Evolutionary conservation across 2,113 vertebrate species (phyloP).

Genomic region (Sitta europaea): DNA sequence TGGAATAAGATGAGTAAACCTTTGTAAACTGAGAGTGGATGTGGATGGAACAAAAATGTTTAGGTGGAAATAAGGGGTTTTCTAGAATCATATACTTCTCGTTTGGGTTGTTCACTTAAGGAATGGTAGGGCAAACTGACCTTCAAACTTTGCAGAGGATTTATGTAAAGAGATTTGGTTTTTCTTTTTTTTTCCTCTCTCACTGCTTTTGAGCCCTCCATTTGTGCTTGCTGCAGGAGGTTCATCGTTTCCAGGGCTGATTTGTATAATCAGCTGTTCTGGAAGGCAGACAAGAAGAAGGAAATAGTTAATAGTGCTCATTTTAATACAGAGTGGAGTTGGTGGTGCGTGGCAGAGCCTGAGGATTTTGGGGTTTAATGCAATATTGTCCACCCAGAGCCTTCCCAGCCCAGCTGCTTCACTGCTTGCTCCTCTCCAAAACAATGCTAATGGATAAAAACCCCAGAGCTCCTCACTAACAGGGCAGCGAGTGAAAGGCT

Average conservation of each 20-base stretch:
- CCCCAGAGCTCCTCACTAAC: background rate
- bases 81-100: background rate
- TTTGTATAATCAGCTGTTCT: background rate
- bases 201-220: background rate
- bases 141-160: background rate
- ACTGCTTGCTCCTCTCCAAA: background rate
- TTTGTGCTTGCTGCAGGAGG: background rate
- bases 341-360: background rate
- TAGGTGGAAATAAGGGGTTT: background rate
- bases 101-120: background rate
- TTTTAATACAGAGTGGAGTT: background rate
- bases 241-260: background rate
- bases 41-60: background rate
- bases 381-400: background rate
- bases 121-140: background rate
- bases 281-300: background rate
- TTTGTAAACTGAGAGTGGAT: background rate
- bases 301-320: background rate
- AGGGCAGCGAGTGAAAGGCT: background rate
- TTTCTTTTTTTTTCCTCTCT: background rate
- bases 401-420: background rate
- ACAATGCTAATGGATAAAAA: background rate
- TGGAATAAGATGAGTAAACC: background rate
- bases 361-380: background rate
- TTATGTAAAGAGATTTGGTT: background rate